A percentile compares a stretch with the other conserved stretches of the same genome.
Evolutionary conservation across 2,888 invertebrate genomes (phyloP).

Genomic region (Rhyacophila evoluta): DNA sequence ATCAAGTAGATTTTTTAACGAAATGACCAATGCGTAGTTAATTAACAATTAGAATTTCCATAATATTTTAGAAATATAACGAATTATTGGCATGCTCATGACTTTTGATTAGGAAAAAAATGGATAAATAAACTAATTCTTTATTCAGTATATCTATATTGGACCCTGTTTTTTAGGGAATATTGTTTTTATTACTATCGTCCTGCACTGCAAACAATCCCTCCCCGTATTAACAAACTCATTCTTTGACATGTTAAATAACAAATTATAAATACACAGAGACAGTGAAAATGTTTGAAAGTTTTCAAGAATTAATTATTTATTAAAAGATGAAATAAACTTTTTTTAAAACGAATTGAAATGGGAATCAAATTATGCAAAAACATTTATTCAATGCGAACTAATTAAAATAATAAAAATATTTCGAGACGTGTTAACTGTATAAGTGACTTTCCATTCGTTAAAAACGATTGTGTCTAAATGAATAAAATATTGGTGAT

Average conservation of each 20-base stretch:
- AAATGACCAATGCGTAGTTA: not conserved
- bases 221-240: slow-evolving; percentile 8
- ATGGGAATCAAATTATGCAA: not conserved
- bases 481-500: not conserved
- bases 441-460: not conserved
- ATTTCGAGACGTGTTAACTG: not conserved
- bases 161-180: not conserved
- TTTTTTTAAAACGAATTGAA: not conserved
- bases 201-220: slow-evolving; percentile 12
- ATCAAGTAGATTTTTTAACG: not conserved
- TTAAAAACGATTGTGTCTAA: not conserved
- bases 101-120: not conserved
- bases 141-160: not conserved
- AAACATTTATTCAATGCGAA: not conserved
- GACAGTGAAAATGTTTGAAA: not conserved
- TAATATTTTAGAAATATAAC: not conserved
- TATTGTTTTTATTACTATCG: not conserved
- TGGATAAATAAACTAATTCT: not conserved
- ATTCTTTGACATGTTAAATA: slow-evolving; percentile 10
- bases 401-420: not conserved
- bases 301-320: not conserved
- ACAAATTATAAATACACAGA: not conserved
- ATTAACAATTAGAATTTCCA: not conserved
- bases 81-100: not conserved
- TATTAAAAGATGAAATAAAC: not conserved